Percentiles rank a stretch among this genome's conserved stretches.
Conservation (phyloP, 2,113 vertebrate genomes). For the Prolemur simus region DNA sequence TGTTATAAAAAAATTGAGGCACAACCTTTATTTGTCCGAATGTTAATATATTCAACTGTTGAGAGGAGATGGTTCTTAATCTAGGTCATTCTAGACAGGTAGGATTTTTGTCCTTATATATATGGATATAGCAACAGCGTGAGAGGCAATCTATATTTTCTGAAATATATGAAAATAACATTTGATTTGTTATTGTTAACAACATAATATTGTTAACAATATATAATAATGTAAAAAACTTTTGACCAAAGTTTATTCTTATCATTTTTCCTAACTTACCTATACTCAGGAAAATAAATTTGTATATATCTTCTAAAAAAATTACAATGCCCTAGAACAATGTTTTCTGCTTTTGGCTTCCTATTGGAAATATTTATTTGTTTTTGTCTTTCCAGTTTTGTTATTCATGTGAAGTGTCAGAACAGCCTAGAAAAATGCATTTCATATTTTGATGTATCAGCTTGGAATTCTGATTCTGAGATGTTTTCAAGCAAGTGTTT, state of each 20-base stretch:
- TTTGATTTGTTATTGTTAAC: neutral
- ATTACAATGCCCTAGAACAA: neutral
- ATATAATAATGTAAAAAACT: constrained; percentile 9
- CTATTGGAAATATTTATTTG: neutral
- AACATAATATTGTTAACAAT: too few relatives aligned
- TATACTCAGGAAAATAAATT: neutral
- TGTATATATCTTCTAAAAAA: neutral
- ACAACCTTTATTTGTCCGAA: constrained; percentile 53
- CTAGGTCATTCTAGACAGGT: constrained; percentile 27
- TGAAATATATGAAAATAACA: neutral
- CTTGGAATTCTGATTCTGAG: constrained; percentile 36
- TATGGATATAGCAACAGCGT: neutral
- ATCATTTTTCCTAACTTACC: neutral
- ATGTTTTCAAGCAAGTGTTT: neutral
- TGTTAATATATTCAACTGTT: constrained; percentile 47
- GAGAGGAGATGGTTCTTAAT: neutral
- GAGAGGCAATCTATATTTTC: neutral
- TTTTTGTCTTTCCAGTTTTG: neutral
- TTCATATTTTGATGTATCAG: neutral
- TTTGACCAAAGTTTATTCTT: neutral
- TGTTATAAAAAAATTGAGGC: constrained; percentile 17
- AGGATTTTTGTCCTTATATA: constrained; percentile 17
- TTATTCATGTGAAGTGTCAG: neutral
- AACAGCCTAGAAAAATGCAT: neutral
- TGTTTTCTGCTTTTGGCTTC: neutral